These are phyloP conservation scores for Calyptomena viridis DNA, from an alignment of 2,113 vertebrate species.

Conservation along the genomic window DNA sequence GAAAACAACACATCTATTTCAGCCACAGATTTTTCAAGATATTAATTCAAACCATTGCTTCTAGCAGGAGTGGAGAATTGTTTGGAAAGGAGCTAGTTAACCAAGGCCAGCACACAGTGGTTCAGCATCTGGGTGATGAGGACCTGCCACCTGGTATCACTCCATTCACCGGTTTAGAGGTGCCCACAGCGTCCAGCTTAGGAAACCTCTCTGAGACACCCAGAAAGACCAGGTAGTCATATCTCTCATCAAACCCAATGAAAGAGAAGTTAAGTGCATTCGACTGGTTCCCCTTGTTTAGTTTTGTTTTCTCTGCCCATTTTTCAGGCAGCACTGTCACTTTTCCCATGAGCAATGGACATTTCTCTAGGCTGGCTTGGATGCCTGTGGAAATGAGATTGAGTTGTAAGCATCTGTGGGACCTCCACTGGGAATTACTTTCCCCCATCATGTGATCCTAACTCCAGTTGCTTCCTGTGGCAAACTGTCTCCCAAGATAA, in stretches of 20 bases:
- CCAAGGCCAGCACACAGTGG: not conserved
- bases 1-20: not conserved
- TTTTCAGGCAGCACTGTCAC: not conserved
- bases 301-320: not conserved
- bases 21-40: not conserved
- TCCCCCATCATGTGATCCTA: not conserved
- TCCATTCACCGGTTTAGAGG: no score
- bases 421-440: not conserved
- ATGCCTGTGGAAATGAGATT: not conserved
- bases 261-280: not conserved
- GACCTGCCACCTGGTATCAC: not conserved
- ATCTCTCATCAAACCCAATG: not conserved
- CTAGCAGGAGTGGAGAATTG: not conserved
- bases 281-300: not conserved
- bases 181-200: not conserved
- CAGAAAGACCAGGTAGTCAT: not conserved
- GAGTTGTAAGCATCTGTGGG: fast-evolving
- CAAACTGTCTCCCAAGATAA: not conserved
- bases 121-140: not conserved
- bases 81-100: not conserved
- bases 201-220: not conserved
- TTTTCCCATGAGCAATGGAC: not conserved
- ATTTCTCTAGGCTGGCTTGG: not conserved
- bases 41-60: not conserved
- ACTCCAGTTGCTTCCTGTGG: not conserved